phyloP scores from a whole-genome alignment of 2,797 vertebrate genomes.

The Leuciscus waleckii region DNA sequence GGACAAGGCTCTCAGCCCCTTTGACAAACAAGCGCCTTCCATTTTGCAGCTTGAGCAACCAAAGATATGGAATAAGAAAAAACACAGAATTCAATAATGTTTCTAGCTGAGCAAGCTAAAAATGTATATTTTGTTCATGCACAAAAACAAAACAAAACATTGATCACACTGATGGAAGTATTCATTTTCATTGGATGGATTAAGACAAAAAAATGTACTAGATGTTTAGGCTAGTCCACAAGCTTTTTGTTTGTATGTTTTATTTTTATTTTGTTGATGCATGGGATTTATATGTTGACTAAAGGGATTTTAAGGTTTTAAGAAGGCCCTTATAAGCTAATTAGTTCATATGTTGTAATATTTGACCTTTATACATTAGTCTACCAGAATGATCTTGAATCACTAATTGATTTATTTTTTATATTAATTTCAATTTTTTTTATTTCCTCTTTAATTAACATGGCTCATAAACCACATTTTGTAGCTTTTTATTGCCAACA shows the following conservation, averaged over 20 bases:
- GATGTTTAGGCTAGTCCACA: not conserved
- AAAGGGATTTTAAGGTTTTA: not conserved
- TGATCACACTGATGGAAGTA: conserved; percentile 29
- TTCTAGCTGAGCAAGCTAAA: conserved; percentile 26
- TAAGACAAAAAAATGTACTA: conserved; percentile 6
- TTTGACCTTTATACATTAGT: not conserved
- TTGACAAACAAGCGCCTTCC: conserved; percentile 78
- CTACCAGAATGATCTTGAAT: not conserved
- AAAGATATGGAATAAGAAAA: conserved; percentile 66
- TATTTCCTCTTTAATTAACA: not conserved
- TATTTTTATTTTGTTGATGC: conserved; percentile 9
- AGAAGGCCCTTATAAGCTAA: not conserved
- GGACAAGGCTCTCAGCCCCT: conserved; percentile 78
- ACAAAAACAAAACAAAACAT: not conserved
- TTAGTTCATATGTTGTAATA: not conserved
- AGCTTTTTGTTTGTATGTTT: conserved; percentile 5
- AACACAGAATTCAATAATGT: conserved; percentile 63
- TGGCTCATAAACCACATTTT: not conserved
- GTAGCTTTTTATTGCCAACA: not conserved
- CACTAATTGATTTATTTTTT: not conserved
- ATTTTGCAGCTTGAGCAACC: conserved; percentile 72
- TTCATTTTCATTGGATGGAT: conserved; percentile 31
- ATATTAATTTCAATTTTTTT: not conserved
- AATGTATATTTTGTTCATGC: not conserved
- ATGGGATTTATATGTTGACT: not conserved